Evolutionary conservation across 2,797 vertebrate genomes (phyloP).

Genomic region (Rhynchotus rufescens): DNA sequence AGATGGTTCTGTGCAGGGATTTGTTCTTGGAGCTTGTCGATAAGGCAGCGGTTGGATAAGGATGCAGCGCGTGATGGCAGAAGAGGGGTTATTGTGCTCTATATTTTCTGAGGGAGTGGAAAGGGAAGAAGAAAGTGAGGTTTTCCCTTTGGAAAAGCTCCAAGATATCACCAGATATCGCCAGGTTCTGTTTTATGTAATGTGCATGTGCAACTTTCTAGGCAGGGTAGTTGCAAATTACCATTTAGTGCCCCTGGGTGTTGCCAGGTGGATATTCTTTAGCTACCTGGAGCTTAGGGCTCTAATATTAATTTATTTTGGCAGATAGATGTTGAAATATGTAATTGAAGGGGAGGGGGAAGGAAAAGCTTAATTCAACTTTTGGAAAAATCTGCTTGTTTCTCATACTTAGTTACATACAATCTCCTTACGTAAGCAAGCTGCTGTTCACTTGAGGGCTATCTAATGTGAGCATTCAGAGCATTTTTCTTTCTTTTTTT

Average conservation of each 20-base stretch:
- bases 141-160: conserved; percentile 35
- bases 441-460: not conserved
- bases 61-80: conserved; percentile 1
- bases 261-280: not conserved
- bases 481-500: not conserved
- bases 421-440: not conserved
- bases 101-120: not conserved
- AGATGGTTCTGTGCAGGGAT: conserved; percentile 4
- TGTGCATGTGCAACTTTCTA: conserved; percentile 11
- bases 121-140: not conserved
- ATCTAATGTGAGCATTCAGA: not conserved
- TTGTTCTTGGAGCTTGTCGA: conserved; percentile 27
- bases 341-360: not conserved
- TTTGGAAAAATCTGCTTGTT: not conserved
- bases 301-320: not conserved
- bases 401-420: not conserved
- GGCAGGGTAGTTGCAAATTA: conserved; percentile 19
- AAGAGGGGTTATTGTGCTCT: not conserved
- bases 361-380: not conserved
- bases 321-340: not conserved
- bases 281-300: not conserved
- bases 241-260: conserved; percentile 25
- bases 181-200: conserved; percentile 47
- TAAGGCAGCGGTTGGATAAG: not conserved
- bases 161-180: not conserved